Evolutionary conservation across 2,888 invertebrate genomes (phyloP).

Genomic region (Pristionchus arcanus): DNA sequence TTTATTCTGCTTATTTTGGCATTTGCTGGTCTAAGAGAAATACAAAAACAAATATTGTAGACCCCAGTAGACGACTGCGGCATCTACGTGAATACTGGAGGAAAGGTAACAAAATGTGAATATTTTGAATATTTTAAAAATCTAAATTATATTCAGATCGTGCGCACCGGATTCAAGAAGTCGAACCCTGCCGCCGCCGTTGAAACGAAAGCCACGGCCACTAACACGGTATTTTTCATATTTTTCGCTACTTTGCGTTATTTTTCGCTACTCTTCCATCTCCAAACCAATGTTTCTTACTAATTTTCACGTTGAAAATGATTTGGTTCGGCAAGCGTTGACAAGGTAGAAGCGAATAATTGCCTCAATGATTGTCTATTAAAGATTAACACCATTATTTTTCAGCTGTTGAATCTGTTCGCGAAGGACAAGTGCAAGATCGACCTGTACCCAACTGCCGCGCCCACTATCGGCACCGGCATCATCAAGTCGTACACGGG

Average conservation of each 20-base stretch:
- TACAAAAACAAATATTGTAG: not conserved
- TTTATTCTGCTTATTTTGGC: not conserved
- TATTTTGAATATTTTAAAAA: not conserved
- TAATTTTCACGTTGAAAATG: no score
- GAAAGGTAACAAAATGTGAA: not conserved
- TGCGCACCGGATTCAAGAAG: not conserved
- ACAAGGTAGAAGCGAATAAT: no score
- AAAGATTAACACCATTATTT: not conserved
- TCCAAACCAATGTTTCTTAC: no score
- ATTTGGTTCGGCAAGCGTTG: no score
- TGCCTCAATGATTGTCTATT: no score
- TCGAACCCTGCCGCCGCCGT: not conserved
- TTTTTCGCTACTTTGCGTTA: no score
- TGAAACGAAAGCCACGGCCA: not conserved
- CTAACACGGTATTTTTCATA: not conserved
- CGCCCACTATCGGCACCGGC: not conserved
- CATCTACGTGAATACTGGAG: not conserved
- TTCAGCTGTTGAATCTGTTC: not conserved
- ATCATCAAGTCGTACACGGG: not conserved
- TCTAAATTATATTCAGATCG: not conserved
- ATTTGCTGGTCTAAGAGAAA: no score
- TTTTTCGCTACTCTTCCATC: no score
- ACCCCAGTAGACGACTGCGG: not conserved
- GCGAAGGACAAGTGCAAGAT: slow-evolving; percentile 16
- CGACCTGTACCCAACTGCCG: not conserved